Evolutionary conservation across 2,888 invertebrate species (phyloP), one percentile per base, ranked within the genome.

Genomic region (Brachyptera putata): DNA sequence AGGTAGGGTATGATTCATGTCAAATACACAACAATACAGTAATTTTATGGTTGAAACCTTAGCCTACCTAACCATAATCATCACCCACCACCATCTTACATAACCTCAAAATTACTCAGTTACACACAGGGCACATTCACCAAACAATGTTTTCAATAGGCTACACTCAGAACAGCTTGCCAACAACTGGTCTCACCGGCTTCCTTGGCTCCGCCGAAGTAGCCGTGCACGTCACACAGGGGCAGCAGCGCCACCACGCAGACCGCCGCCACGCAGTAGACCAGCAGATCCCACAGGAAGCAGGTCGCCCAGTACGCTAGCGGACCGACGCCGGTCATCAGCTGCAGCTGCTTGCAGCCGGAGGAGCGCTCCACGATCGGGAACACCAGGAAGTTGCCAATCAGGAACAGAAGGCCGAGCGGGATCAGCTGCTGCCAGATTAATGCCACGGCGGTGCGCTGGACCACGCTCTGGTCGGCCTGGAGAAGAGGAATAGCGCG

Each of bases 321-420:
- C 1, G 81, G 75, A 0, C 82, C 75, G 25, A 85, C 80, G 2
- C 87, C 85, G 0, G 83, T 77, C 83, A 87, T 83, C 22, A 81
- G 72, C 74, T 89, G 87, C 34, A 87, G 70, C 67, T 84, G 84
- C 22, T 87, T 84, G 34, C 87, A 78, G 56, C 83, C 83, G 1
- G 79, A 77, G 4, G 72, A 70, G 9, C 82, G 77, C 73, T 91
- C 90, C 57, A 75, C 75, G 65, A 84, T 79, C 2, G 86, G 84
- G 58, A 87, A 80, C 0, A 81, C 72, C 1, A 83, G 76, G 62
- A 81, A 82, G 66, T 81, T 76, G 0, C 78, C 74, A 16, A 75
- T 68, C 14, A 80, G 72, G 22, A 79, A 69, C 7, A 79, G 68
- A 13, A 77, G 66, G 37, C 37, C 37, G 37, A 37, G 16, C 13